Evolutionary conservation across 2,797 vertebrate genomes (phyloP), one percentile per base, ranked within the genome.

Genomic region (Podargus strigoides): DNA sequence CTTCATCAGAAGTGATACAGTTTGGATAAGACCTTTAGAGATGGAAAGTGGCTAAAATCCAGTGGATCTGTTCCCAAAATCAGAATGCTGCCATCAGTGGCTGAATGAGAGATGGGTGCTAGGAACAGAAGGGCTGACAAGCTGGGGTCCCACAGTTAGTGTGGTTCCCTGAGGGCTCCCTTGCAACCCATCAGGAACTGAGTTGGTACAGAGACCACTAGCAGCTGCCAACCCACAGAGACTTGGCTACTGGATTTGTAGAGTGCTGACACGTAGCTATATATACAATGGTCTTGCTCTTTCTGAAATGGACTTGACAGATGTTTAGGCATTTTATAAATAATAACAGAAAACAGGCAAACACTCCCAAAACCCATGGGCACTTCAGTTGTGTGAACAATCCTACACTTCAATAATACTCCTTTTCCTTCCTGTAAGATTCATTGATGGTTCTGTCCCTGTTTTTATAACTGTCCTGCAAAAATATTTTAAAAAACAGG

Each of bases 321-420:
- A 60, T 69, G 16, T 60, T 67, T 85, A 47, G 26, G 15, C 10
- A 21, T 74, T 85, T 78, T 73, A 41, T 2, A 75, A 86, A 60
- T 37, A 92, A 82, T 32, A 55, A 58, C 22, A 87, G 37, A 89
- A 93, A 91, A 69, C 14, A 90, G 85, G 11, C 3, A 82, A 94
- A 86, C 9, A 13, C 10, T 78, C 28, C 9, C 49, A 53, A 93
- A 79, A 30, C 8, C 32, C 47, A 49, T 2, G 18, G 36, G 19
- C 50, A 26, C 15, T n/a, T 69, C 47, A 69, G 36, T 30, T 34
- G 12, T 58, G 20, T 73, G 62, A 37, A 28, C 56, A 53, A 44
- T 49, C 19, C n/a, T 39, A 58, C 19, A 36, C 22, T 69, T 56
- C 63, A 47, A 2, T 76, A 85, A 62, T 17, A 55, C 26, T 49